Percentiles rank a stretch among this genome's conserved stretches.
phyloP scores from a whole-genome alignment of 2,113 vertebrate species.

The Dasyprocta punctata region DNA sequence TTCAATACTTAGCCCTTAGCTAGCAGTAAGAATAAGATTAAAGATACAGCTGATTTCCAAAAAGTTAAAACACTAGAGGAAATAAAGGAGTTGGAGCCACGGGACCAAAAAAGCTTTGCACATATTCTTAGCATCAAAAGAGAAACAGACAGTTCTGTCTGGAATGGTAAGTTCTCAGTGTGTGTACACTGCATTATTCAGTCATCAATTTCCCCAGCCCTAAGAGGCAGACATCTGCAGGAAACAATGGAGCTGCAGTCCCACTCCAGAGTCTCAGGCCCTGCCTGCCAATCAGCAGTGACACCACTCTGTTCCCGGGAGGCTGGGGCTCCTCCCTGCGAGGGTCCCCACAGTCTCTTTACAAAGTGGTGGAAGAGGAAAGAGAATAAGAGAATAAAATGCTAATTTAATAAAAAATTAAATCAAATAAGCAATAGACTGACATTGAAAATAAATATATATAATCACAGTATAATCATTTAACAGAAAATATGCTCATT shows the following conservation, averaged over 20 bases:
- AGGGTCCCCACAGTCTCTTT: not conserved
- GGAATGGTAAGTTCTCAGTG: not conserved
- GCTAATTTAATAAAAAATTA: not conserved
- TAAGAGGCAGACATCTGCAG: conserved; percentile 55
- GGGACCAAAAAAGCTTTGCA: conserved; percentile 32
- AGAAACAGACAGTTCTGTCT: conserved; percentile 31
- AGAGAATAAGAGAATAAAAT: not conserved
- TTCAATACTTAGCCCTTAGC: not conserved
- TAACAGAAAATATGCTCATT: conserved; percentile 34
- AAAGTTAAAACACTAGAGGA: conserved; percentile 33
- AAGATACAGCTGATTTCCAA: conserved; percentile 31
- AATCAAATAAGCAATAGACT: conserved; percentile 48
- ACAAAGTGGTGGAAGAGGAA: not conserved
- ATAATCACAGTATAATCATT: conserved; percentile 26
- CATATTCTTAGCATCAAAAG: conserved; percentile 37
- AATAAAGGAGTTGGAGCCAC: conserved; percentile 38
- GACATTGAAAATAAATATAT: not conserved
- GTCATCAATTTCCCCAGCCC: conserved; percentile 26
- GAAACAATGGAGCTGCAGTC: conserved; percentile 51
- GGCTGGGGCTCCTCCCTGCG: not conserved
- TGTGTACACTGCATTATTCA: conserved; percentile 41
- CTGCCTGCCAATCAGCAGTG: conserved; percentile 54
- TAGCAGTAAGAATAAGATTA: conserved; percentile 42
- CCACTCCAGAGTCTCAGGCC: not conserved
- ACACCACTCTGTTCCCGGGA: conserved; percentile 8